Evolutionary conservation across 2,888 invertebrate genomes (phyloP).

Genomic region (Drosophila yooni): DNA sequence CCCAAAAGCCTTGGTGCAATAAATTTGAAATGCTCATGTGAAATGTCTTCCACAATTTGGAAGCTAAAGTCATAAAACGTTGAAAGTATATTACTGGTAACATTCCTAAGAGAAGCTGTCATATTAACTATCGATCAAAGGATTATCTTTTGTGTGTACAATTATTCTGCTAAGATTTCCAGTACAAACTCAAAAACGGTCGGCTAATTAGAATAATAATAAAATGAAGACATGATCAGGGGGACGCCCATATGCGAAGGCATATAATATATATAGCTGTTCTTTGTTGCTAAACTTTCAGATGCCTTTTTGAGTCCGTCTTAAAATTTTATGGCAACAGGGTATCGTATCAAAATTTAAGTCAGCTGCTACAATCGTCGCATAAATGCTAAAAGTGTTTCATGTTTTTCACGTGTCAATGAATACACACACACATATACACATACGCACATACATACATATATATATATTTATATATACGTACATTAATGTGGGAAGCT

Average conservation of each 20-base stretch:
- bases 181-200: background rate
- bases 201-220: background rate
- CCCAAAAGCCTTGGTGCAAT: too few species aligned
- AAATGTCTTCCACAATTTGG: too few species aligned
- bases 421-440: slow-evolving; percentile 26
- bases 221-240: background rate
- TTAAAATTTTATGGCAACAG: slow-evolving; percentile 1
- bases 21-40: too few species aligned
- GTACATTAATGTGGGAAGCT: slow-evolving; percentile 25
- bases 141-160: background rate
- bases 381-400: slow-evolving; percentile 59
- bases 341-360: slow-evolving; percentile 38
- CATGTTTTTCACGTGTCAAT: slow-evolving; percentile 55
- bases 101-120: background rate
- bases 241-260: background rate
- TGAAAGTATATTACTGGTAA: too few species aligned
- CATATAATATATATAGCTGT: background rate
- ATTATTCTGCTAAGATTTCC: background rate
- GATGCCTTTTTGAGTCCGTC: background rate
- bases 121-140: background rate
- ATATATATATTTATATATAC: background rate
- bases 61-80: too few species aligned
- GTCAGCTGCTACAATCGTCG: slow-evolving; percentile 37
- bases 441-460: slow-evolving; percentile 12
- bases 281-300: background rate